These are phyloP conservation scores for Acleris holmiana DNA, from an alignment of 2,888 invertebrate species.

Conservation along the genomic window DNA sequence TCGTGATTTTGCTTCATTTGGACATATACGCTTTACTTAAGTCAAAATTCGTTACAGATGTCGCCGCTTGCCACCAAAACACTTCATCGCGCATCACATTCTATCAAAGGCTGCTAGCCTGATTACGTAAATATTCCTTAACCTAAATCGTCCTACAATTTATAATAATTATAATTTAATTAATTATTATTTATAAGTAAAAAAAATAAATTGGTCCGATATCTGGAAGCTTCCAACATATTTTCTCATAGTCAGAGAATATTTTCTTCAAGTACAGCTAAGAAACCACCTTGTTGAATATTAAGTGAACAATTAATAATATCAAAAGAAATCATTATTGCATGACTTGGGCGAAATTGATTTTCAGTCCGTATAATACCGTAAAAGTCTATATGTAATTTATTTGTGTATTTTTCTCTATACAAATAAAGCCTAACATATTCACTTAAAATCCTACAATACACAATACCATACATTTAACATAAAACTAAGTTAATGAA, in stretches of 20 bases:
- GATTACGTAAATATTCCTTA: constrained; percentile 10
- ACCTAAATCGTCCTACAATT: constrained; percentile 7
- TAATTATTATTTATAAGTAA: constrained; percentile 7
- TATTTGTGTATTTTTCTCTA: no score
- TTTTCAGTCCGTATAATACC: no score
- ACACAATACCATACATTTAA: no score
- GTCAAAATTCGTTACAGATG: constrained; percentile 22
- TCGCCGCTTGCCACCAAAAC: constrained; percentile 21
- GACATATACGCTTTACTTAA: not conserved
- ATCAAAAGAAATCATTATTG: no score
- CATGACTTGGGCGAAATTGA: no score
- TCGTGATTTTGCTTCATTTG: not conserved
- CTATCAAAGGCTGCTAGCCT: constrained; percentile 7
- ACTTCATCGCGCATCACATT: constrained; percentile 24
- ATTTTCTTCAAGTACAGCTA: not conserved
- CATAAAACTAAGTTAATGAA: no score
- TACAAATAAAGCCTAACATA: no score
- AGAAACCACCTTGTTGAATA: no score
- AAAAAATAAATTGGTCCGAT: constrained; percentile 8
- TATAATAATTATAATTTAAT: not conserved
- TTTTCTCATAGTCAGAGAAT: not conserved
- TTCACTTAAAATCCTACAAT: no score
- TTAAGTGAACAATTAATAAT: no score
- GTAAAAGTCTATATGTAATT: no score
- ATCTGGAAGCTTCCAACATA: constrained; percentile 17